These are phyloP conservation scores for Clarias fuscus DNA, from an alignment of 2,797 vertebrate species.

Conservation along the genomic window DNA sequence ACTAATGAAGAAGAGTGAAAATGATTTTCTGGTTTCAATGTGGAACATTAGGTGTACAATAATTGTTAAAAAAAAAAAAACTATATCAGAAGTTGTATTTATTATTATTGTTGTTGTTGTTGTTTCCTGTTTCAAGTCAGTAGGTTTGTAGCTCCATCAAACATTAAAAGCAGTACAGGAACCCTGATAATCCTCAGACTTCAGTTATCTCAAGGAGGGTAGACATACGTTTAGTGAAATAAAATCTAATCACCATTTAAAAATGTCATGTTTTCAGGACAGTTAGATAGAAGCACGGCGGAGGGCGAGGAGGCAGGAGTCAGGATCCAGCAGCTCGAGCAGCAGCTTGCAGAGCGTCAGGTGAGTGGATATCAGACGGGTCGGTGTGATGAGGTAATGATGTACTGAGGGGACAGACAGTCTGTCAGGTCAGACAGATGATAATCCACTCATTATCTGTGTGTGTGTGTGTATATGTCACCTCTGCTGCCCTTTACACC, in stretches of 20 bases:
- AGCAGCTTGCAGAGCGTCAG: constrained; percentile 56
- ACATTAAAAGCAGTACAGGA: not conserved
- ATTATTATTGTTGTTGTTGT: not conserved
- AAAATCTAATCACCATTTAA: constrained; percentile 4
- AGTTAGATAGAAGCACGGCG: constrained; percentile 63
- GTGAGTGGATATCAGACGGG: constrained; percentile 55
- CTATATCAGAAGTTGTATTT: not conserved
- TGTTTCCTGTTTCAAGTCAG: not conserved
- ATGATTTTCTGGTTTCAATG: not conserved
- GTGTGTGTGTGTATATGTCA: not conserved
- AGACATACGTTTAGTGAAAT: not conserved
- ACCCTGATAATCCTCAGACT: not conserved
- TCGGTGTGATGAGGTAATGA: not conserved
- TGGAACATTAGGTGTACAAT: too few species aligned
- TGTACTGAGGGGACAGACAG: not conserved
- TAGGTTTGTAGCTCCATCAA: not conserved
- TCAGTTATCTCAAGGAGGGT: not conserved
- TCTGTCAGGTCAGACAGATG: not conserved
- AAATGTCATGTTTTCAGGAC: constrained; percentile 56
- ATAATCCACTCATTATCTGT: constrained; percentile 65
- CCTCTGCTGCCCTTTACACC: constrained; percentile 36
- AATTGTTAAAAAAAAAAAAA: not conserved
- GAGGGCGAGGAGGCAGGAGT: constrained; percentile 66
- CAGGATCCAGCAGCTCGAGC: constrained; percentile 73
- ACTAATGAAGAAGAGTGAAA: not conserved